These are phyloP conservation scores for Rousettus madagascariensis DNA, from an alignment of 2,797 vertebrate genomes.

Conservation along the genomic window DNA sequence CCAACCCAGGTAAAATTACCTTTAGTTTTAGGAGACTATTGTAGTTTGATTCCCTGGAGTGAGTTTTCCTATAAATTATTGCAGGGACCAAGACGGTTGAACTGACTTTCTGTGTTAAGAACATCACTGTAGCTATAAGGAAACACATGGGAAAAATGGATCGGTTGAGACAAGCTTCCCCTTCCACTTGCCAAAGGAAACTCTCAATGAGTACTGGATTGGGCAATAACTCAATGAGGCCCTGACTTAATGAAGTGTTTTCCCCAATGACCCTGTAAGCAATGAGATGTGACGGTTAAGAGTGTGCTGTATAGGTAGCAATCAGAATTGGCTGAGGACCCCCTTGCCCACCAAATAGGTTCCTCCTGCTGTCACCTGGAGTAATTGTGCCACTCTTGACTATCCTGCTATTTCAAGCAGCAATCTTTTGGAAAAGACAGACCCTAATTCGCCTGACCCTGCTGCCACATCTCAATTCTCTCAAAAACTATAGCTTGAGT, in stretches of 20 bases:
- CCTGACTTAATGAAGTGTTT: neutral
- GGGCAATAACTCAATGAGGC: neutral
- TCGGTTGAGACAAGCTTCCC: neutral
- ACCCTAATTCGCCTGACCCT: neutral
- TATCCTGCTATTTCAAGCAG: neutral
- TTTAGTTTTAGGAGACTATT: constrained; percentile 8
- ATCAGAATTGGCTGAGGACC: neutral
- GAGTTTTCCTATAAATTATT: constrained; percentile 18
- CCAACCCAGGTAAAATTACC: neutral
- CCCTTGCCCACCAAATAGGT: neutral
- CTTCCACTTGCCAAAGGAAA: neutral
- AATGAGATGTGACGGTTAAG: neutral
- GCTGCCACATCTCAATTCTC: neutral
- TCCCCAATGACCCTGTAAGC: neutral
- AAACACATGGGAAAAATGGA: neutral
- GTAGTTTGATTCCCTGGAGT: constrained; percentile 14
- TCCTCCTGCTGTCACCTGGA: neutral
- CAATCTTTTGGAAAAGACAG: neutral
- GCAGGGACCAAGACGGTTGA: neutral
- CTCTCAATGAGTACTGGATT: neutral
- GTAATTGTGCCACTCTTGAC: neutral
- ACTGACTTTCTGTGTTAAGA: neutral
- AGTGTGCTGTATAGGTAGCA: neutral
- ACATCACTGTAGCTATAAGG: neutral
- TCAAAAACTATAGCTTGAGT: neutral